phyloP scores from a whole-genome alignment of 1,140 invertebrate genomes.

The Drosophila pseudoobscura region DNA sequence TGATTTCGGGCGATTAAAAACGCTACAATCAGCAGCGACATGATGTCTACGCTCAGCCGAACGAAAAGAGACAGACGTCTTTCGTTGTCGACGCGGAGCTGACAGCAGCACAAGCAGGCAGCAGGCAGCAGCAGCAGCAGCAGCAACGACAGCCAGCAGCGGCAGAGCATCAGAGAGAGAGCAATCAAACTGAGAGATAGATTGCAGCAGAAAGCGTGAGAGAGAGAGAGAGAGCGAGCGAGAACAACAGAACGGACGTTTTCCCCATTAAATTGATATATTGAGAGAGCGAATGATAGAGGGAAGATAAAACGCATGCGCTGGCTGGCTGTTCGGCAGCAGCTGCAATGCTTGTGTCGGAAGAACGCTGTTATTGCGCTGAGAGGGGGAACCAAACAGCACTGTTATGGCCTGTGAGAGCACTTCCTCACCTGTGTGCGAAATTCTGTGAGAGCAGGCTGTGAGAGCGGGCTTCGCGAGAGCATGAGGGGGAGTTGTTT shows the following conservation, averaged over 20 bases:
- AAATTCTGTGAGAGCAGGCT: too few species aligned
- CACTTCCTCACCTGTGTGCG: too few species aligned
- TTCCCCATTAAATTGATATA: conserved; percentile 78
- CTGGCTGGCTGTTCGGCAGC: conserved; percentile 15
- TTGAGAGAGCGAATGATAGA: conserved; percentile 26
- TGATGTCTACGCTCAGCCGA: conserved; percentile 70
- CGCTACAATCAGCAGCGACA: conserved; percentile 72
- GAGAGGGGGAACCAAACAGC: too few species aligned
- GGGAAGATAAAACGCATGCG: conserved; percentile 44
- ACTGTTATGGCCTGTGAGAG: too few species aligned
- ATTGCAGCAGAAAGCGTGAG: conserved; percentile 28
- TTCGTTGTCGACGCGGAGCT: conserved; percentile 82
- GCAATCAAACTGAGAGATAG: conserved; percentile 67
- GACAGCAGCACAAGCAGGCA: conserved; percentile 78
- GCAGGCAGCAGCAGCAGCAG: conserved; percentile 21
- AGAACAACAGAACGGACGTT: conserved; percentile 29
- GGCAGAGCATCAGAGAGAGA: conserved; percentile 14
- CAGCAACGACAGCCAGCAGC: neutral
- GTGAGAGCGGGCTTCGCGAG: too few species aligned
- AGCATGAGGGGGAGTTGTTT: too few species aligned
- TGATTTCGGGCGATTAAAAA: conserved; percentile 56
- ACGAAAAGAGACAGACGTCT: conserved; percentile 13
- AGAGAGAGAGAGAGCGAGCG: conserved; percentile 35
- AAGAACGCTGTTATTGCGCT: too few species aligned
- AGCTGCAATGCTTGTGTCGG: too few species aligned